phyloP scores from a whole-genome alignment of 2,888 invertebrate genomes.

The Darwinula stevensoni region DNA sequence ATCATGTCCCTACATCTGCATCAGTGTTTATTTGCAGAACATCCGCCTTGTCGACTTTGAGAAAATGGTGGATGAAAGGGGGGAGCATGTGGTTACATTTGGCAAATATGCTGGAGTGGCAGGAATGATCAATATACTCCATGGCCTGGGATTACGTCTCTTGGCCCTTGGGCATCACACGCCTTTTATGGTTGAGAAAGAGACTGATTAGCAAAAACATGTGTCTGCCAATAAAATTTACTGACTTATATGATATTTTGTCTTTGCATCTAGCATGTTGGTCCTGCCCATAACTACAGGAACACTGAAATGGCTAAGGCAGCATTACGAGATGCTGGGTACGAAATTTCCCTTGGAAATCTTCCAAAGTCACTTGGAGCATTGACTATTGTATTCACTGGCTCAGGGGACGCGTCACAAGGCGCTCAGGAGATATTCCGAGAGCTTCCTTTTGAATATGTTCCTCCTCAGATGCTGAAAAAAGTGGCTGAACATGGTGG shows the following conservation, averaged over 20 bases:
- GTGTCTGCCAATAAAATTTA: too few relatives aligned
- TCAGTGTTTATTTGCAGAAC: constrained; percentile 24
- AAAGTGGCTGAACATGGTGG: constrained; percentile 93
- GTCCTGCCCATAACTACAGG: constrained; percentile 92
- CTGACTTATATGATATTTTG: background rate
- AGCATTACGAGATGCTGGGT: constrained; percentile 92
- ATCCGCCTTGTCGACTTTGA: constrained; percentile 93
- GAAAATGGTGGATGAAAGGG: constrained; percentile 61
- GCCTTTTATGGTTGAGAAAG: constrained; percentile 72
- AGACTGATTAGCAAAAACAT: background rate
- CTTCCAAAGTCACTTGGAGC: constrained; percentile 97
- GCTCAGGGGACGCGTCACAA: constrained; percentile 89
- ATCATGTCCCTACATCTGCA: too few relatives aligned
- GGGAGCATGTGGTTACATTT: constrained; percentile 82
- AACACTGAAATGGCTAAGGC: constrained; percentile 93
- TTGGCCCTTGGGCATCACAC: constrained; percentile 93
- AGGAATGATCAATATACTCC: constrained; percentile 93
- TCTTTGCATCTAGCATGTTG: constrained; percentile 51
- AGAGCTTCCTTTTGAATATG: constrained; percentile 89
- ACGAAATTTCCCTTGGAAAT: constrained; percentile 77
- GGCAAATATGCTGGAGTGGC: constrained; percentile 96
- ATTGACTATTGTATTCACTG: constrained; percentile 87
- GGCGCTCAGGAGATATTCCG: constrained; percentile 42
- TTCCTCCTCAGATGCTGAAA: constrained; percentile 70
- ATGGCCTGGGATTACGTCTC: constrained; percentile 73